Percentiles rank a stretch among this genome's conserved stretches.
Conservation (phyloP, 2,113 vertebrate species). For the Sander vitreus region DNA sequence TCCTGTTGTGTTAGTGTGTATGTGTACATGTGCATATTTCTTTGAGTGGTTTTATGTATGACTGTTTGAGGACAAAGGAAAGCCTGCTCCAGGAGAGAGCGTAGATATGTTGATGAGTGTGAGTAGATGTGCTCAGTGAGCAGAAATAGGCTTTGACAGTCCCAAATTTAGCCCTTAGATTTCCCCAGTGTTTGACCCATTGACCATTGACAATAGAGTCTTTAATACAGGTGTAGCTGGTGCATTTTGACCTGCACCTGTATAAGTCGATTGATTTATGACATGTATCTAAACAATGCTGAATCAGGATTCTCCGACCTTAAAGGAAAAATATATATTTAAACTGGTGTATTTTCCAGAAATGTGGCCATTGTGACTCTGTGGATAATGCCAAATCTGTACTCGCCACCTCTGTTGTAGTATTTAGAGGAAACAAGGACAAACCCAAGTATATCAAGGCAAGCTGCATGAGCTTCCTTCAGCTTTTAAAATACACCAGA, state of each 20-base stretch:
- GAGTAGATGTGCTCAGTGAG: conserved; percentile 62
- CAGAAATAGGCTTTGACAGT: conserved; percentile 53
- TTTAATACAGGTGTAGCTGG: background rate
- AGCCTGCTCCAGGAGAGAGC: conserved; percentile 28
- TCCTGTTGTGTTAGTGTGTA: conserved; percentile 33
- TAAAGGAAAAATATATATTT: background rate
- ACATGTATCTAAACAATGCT: background rate
- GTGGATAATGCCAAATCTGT: background rate
- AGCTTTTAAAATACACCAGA: background rate
- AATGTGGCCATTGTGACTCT: background rate
- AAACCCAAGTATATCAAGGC: background rate
- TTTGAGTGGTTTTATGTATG: conserved; percentile 36
- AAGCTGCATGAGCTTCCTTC: background rate
- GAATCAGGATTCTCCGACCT: too few relatives aligned
- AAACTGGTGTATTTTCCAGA: background rate
- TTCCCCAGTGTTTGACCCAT: conserved; percentile 26
- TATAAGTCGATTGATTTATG: background rate
- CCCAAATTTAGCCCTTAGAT: conserved; percentile 37
- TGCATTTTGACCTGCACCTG: background rate
- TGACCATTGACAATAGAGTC: background rate
- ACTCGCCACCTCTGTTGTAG: background rate
- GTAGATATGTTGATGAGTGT: conserved; percentile 49
- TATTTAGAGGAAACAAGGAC: background rate
- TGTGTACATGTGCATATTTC: conserved; percentile 23
- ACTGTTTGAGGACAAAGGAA: conserved; percentile 53